A percentile compares a stretch with the other conserved stretches of the same genome.
Conservation (phyloP, 92 coral and sea anemone species). For the Epizoanthus illoricatus region DNA sequence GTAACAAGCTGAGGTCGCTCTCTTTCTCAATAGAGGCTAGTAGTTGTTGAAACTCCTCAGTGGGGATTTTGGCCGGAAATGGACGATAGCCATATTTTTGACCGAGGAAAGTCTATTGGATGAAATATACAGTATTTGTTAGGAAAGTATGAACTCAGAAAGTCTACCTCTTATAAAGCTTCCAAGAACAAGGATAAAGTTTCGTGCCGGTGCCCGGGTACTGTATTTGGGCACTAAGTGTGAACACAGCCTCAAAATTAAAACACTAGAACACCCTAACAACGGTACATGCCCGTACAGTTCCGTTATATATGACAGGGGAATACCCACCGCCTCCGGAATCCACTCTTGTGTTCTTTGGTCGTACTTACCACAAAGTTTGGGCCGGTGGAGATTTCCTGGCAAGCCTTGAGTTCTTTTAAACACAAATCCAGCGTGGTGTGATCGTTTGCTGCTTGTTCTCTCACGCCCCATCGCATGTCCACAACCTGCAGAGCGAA, state of each 20-base stretch:
- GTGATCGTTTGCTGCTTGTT: slow-evolving; percentile 66
- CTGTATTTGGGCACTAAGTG: too few relatives aligned
- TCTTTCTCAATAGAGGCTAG: slow-evolving; percentile 25
- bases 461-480: slow-evolving; percentile 78
- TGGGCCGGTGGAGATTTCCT: slow-evolving; percentile 68
- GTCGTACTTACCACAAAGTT: slow-evolving; percentile 61
- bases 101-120: slow-evolving; percentile 53
- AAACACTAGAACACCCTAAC: too few relatives aligned
- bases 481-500: slow-evolving; percentile 56
- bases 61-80: slow-evolving; percentile 51
- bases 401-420: slow-evolving; percentile 68
- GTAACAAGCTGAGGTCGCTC: slow-evolving; percentile 42
- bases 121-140: not conserved
- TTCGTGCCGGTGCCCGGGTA: too few relatives aligned
- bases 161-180: not conserved
- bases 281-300: too few relatives aligned
- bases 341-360: too few relatives aligned
- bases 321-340: too few relatives aligned
- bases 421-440: slow-evolving; percentile 66
- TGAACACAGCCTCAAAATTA: too few relatives aligned
- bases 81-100: slow-evolving; percentile 75
- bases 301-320: too few relatives aligned
- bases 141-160: not conserved
- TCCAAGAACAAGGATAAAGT: too few relatives aligned
- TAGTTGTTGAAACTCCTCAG: slow-evolving; percentile 47